Evolutionary conservation across 2,888 invertebrate genomes (phyloP).

Genomic region (Erebia ligea): DNA sequence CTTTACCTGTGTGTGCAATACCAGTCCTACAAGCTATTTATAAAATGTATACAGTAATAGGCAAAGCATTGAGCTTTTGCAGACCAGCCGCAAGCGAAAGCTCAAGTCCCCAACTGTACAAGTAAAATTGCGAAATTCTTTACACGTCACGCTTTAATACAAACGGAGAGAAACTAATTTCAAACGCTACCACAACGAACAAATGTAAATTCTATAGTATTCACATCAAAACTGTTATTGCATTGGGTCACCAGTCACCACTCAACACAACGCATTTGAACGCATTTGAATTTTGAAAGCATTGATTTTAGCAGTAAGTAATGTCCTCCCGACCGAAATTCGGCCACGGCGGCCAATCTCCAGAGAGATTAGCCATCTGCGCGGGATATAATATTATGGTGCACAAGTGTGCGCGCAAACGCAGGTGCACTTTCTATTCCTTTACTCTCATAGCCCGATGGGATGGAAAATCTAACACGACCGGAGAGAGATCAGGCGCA

Average conservation of each 20-base stretch:
- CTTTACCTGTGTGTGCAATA: not conserved
- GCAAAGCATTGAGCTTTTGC: not conserved
- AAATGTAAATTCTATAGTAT: not conserved
- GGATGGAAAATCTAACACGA: no score
- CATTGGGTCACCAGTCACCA: constrained; percentile 7
- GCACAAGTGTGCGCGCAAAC: no score
- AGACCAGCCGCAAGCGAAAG: not conserved
- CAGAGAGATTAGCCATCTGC: no score
- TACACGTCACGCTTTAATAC: constrained; percentile 35
- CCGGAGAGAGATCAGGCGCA: no score
- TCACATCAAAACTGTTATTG: constrained; percentile 11
- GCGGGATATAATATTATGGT: no score
- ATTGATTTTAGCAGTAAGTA: no score
- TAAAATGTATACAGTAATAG: not conserved
- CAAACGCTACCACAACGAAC: constrained; percentile 14
- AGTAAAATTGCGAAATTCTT: constrained; percentile 24
- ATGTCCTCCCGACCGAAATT: no score
- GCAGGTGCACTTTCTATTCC: no score
- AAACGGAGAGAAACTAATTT: constrained; percentile 25
- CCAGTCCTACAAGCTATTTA: not conserved
- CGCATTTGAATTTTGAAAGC: no score
- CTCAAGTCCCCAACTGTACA: constrained; percentile 4
- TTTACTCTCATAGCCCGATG: no score
- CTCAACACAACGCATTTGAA: not conserved
- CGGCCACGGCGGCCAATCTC: no score